Conservation (phyloP, 2,888 invertebrate species). For the Drosophila aldrichi region DNA sequence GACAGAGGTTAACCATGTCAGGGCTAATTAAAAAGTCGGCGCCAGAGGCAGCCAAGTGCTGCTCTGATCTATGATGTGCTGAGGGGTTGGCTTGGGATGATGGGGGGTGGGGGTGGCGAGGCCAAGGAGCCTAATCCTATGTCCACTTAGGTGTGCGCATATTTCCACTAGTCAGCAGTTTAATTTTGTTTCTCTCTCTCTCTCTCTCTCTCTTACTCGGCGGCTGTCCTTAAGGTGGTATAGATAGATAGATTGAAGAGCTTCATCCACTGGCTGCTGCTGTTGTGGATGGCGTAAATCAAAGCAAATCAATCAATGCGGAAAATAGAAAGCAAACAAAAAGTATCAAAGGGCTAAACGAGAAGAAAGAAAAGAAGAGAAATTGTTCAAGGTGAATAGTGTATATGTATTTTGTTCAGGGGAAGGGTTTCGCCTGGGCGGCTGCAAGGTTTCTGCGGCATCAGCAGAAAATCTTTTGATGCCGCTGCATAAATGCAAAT, state of each 20-base stretch:
- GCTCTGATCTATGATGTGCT: slow-evolving; percentile 18
- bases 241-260: slow-evolving; percentile 33
- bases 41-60: slow-evolving; percentile 43
- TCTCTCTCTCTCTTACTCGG: no score
- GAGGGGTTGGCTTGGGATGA: not conserved
- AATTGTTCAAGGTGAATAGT: slow-evolving; percentile 50
- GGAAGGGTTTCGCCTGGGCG: no score
- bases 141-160: slow-evolving; percentile 44
- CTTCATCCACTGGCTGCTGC: slow-evolving; percentile 1
- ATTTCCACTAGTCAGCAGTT: slow-evolving; percentile 52
- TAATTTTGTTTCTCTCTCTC: slow-evolving; percentile 7
- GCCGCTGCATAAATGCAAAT: slow-evolving; percentile 75
- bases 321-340: slow-evolving; percentile 17
- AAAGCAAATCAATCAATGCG: slow-evolving; percentile 55
- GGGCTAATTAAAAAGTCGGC: slow-evolving; percentile 55
- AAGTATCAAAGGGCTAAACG: slow-evolving; percentile 4
- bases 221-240: slow-evolving; percentile 37
- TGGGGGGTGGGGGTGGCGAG: not conserved
- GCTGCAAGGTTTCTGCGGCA: slow-evolving; percentile 9
- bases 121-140: not conserved
- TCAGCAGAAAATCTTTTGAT: slow-evolving; percentile 78
- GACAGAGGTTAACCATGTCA: slow-evolving; percentile 29
- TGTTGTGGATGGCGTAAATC: slow-evolving; percentile 43
- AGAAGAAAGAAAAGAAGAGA: not conserved
- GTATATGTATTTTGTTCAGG: no score